Evolutionary conservation across 2,113 vertebrate species (phyloP).

Genomic region (Apteryx mantelli): DNA sequence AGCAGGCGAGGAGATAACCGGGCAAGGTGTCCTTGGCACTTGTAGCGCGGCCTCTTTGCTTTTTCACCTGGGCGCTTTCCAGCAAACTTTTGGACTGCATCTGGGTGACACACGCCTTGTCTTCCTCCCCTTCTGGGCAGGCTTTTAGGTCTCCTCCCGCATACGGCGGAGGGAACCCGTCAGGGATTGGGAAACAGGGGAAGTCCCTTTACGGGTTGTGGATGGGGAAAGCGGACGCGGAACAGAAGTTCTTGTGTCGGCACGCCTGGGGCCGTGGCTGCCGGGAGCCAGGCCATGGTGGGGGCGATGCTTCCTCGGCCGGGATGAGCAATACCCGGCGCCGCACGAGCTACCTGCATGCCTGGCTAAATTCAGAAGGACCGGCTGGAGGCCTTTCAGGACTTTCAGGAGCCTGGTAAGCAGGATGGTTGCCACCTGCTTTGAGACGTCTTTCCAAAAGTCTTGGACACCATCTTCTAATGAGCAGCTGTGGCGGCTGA

Average conservation of each 20-base stretch:
- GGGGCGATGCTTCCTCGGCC: too few relatives aligned
- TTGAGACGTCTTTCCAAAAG: too few relatives aligned
- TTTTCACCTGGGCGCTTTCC: background rate
- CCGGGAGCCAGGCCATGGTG: background rate
- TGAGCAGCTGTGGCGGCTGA: accelerated
- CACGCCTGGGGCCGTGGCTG: background rate
- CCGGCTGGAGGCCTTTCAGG: background rate
- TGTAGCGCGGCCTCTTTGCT: background rate
- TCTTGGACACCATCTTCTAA: background rate
- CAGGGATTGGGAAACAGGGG: background rate
- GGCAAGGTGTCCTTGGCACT: background rate
- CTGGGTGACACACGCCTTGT: background rate
- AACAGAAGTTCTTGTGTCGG: background rate
- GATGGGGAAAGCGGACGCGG: background rate
- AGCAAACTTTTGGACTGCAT: background rate
- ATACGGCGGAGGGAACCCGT: background rate
- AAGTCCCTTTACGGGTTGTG: background rate
- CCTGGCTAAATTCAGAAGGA: background rate
- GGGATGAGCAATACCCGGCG: background rate
- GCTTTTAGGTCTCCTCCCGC: background rate
- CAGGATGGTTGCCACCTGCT: background rate
- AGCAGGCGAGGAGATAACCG: background rate
- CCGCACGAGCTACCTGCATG: background rate
- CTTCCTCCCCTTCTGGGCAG: background rate
- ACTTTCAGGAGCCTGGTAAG: accelerated